These are phyloP conservation scores for Orchestes rusci DNA, from an alignment of 2,888 invertebrate species.

Conservation along the genomic window DNA sequence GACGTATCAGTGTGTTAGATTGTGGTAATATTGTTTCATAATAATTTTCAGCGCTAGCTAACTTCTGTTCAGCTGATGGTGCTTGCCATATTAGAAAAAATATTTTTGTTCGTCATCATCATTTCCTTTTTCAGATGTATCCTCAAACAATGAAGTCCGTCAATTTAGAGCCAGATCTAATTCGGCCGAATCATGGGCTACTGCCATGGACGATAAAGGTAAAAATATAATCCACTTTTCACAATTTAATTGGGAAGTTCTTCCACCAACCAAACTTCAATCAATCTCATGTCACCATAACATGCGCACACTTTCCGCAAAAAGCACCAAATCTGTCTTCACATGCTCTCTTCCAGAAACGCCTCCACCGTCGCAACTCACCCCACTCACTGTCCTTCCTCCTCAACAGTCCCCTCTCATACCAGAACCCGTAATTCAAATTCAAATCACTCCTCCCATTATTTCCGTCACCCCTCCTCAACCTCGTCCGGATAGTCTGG, in stretches of 20 bases:
- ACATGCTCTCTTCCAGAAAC: conserved; percentile 22
- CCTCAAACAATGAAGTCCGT: conserved; percentile 14
- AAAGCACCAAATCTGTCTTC: no score
- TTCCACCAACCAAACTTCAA: background rate
- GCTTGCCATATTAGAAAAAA: no score
- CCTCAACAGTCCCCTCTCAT: conserved; percentile 47
- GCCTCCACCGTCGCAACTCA: conserved; percentile 18
- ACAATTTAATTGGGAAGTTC: no score
- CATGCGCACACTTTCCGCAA: no score
- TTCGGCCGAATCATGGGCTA: conserved; percentile 48
- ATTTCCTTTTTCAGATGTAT: conserved; percentile 23
- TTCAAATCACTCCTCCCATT: conserved; percentile 48
- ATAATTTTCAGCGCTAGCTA: no score
- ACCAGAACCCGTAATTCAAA: conserved; percentile 44
- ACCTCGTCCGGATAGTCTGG: conserved; percentile 38
- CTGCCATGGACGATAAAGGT: conserved; percentile 28
- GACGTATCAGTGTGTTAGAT: no score
- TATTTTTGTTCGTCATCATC: no score
- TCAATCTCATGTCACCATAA: no score
- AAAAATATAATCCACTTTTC: no score
- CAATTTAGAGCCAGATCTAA: conserved; percentile 48
- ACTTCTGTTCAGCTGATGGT: no score
- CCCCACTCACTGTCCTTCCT: no score
- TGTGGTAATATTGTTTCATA: no score
- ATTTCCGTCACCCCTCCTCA: conserved; percentile 39